Evolutionary conservation across 2,113 vertebrate species (phyloP), one percentile per base, ranked within the genome.

Genomic region (Pelvicachromis taeniatus): DNA sequence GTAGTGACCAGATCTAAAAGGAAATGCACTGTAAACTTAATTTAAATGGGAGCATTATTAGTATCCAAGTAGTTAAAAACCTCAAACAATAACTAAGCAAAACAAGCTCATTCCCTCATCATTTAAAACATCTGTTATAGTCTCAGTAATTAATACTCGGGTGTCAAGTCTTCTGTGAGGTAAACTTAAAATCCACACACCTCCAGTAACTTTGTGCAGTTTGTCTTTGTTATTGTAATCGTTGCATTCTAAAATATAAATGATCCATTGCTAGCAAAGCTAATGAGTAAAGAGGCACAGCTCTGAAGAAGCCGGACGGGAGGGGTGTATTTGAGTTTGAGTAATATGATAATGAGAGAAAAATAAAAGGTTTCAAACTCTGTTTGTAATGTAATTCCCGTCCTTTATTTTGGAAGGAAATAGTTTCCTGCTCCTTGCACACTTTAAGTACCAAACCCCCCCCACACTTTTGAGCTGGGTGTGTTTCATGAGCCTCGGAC

Each of bases 401-500:
- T n/a, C 50, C 23, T 4, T 73, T 73, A 48, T 50, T 50, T 50
- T 31, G 42, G 42, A 75, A 52, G 45, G 45, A 31, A 31, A 50
- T 50, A 5, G 10, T 2, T 73, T 73, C 68, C 68, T 12, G 9
- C 26, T 52, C 23, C 4, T 13, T 0, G 10, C 45, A n/a, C 45
- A 13, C 9, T 48, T 73, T 31, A 42, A 40, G 1, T 6, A 54
- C 53, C 23, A 40, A 56, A 12, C 16, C 6, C 54, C 9, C 16
- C 6, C 54, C 9, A 2, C 55, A 42, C 53, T 13, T 9, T 26
- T 77, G 14, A 29, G 40, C 65, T 48, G 40, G 35, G 48, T 82
- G 40, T 82, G 23, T 86, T 87, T 78, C 55, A 48, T 86, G 59
- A 75, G 53, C 35, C 11, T 55, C 53, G 6, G 70, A 26, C 77